Base-by-base conservation (phyloP, 2,113 vertebrate species). In the Siphamia tubifer region DNA sequence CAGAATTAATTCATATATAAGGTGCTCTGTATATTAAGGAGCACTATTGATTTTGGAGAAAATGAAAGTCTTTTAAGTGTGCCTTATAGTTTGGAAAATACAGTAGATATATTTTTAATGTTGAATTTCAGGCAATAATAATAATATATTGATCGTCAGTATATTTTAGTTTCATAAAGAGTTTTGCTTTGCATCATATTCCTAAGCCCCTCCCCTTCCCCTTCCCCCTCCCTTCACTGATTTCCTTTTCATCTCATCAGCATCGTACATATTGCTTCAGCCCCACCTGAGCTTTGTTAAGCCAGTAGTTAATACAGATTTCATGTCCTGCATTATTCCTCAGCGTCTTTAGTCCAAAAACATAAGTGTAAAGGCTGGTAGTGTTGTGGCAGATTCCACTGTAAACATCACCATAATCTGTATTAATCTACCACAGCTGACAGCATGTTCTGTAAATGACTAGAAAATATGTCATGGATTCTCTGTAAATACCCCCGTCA, bases 391-490 rank as follows among this genome's bases (percentile, higher is more conserved):
- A 61, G 47, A 71, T 51, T 40, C 44, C 54, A 68, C 51, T 27
- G 52, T 35, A 64, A 74, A 76, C 63, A 79, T 48, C 40, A 45
- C 32, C 36, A 45, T 72, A 74, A 79, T 83, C 66, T 54, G 62
- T 49, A 67, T 69, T 72, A 77, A 81, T 79, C 62, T 77, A 53
- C 34, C 63, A 61, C 58, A 75, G 40, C 31, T 42, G 44, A 57
- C 65, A 60, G 42, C 28, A 5, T 56, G 65, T 67, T 82, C 56
- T 55, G 71, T 74, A 79, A 79, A 83, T 81, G 71, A 79, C 57
- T 39, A 38, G 57, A 31, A 81, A 74, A 58, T 57, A 42, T 58
- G 70, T 57, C 2, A 45, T 55, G 42, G 47, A 38, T 51, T 74
- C 56, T 20, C 17, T 66, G 51, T 39, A 75, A 81, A 72, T 23